Evolutionary conservation across 2,113 vertebrate genomes (phyloP), one percentile per base, ranked within the genome.

Genomic region (Vidua chalybeata): DNA sequence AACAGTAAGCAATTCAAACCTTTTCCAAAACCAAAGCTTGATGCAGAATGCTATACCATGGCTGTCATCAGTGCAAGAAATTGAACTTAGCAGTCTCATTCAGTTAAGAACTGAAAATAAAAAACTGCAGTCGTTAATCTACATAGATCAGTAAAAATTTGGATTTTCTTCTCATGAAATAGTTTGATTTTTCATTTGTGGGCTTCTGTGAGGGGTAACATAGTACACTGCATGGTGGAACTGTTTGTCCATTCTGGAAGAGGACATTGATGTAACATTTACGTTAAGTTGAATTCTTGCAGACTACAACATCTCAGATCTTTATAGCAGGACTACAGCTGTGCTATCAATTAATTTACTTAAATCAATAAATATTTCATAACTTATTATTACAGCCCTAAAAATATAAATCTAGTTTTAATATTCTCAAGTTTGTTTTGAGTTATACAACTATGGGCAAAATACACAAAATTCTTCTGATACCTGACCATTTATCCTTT

Each of bases 121-220:
- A 81, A 68, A 45, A 7, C 26, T 54, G 33, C 16, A 22, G 23
- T 46, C 6, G 27, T 62, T 58, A 45, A 56, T 62, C 48, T 39
- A 35, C 41, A 6, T 21, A 67, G 37, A 24, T 51, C 13, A 46
- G 13, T 68, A 72, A 75, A 28, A 66, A 63, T 26, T 11, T 48
- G 33, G 55, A 3, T 59, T 80, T 89, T 84, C 49, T 66, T 74
- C 45, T 21, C 45, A 9, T 81, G 39, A 83, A 74, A 66, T 43
- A 7, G 43, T 82, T 46, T 69, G 14, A 35, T 84, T 96, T 79
- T 69, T 97, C 46, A 35, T 86, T 97, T 97, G 30, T 74, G 98
- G 98, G 74, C 96, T 97, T 96, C 89, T 98, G 76, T 33, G 92
- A 98, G 63, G 96, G 94, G 73, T 97, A 98, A 48, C n/a, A 48